Conservation (phyloP, 2,888 invertebrate genomes). For the Patella pellucida region DNA sequence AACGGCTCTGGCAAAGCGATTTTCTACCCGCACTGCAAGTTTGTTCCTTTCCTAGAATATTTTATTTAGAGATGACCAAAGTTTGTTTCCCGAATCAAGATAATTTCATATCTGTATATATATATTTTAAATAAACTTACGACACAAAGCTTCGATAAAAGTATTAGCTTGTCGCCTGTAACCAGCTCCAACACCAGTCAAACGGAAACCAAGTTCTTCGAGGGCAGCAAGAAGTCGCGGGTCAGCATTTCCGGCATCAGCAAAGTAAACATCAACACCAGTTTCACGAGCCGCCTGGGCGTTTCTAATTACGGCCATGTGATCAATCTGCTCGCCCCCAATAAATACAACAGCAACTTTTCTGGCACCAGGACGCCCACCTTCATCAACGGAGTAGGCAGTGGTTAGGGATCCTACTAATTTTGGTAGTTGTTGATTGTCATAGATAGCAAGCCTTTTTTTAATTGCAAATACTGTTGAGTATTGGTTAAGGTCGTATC, state of each 20-base stretch:
- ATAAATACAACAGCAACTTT: slow-evolving; percentile 26
- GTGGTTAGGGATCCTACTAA: slow-evolving; percentile 5
- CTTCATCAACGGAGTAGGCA: slow-evolving; percentile 19
- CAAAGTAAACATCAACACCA: neutral
- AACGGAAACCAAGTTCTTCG: neutral
- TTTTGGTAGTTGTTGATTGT: slow-evolving; percentile 16
- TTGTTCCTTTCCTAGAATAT: no score
- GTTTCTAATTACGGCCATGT: neutral
- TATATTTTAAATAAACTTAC: neutral
- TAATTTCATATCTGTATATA: no score
- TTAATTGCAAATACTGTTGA: neutral
- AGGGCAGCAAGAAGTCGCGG: neutral
- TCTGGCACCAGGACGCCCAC: slow-evolving; percentile 17
- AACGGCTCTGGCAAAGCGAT: no score
- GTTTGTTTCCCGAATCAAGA: no score
- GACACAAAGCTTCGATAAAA: neutral
- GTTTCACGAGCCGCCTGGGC: neutral
- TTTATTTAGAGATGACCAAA: no score
- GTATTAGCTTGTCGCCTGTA: neutral
- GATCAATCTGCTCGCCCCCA: slow-evolving; percentile 16
- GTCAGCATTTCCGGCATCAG: neutral
- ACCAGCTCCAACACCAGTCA: neutral
- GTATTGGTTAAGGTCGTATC: slow-evolving; percentile 29
- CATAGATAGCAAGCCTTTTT: slow-evolving; percentile 14
- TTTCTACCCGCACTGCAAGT: no score